A percentile compares a stretch with the other conserved stretches of the same genome.
Evolutionary conservation across 2,797 vertebrate genomes (phyloP).

Genomic region (Pseudochaenichthys georgianus): DNA sequence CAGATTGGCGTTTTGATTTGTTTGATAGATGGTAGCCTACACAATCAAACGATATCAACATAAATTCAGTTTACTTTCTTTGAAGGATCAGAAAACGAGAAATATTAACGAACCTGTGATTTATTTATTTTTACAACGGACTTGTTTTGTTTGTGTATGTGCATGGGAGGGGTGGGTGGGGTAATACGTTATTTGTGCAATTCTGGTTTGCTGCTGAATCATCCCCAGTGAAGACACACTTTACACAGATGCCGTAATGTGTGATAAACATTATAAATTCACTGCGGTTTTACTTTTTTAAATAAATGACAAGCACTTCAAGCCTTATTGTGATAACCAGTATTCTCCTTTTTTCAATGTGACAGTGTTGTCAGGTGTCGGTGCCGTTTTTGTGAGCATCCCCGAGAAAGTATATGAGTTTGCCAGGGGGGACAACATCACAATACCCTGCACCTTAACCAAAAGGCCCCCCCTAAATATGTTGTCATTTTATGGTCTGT

Average conservation of each 20-base stretch:
- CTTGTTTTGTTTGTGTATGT: neutral
- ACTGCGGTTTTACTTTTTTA: neutral
- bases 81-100: neutral
- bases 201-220: neutral
- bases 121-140: neutral
- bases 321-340: neutral
- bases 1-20: neutral
- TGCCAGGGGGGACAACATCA: slow-evolving; percentile 69
- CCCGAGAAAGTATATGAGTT: slow-evolving; percentile 2
- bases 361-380: slow-evolving; percentile 47
- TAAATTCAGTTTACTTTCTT: neutral
- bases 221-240: neutral
- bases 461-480: fast-evolving
- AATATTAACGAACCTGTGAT: neutral
- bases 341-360: neutral
- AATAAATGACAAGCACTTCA: neutral
- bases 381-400: slow-evolving; percentile 53
- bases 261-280: neutral
- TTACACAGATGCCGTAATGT: neutral
- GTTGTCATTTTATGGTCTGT: slow-evolving; percentile 55
- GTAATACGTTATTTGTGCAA: neutral
- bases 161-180: neutral
- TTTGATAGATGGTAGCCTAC: neutral
- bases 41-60: neutral
- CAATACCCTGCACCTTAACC: slow-evolving; percentile 70